Evolutionary conservation across 1,140 invertebrate genomes (phyloP).

Genomic region (Drosophila miranda): DNA sequence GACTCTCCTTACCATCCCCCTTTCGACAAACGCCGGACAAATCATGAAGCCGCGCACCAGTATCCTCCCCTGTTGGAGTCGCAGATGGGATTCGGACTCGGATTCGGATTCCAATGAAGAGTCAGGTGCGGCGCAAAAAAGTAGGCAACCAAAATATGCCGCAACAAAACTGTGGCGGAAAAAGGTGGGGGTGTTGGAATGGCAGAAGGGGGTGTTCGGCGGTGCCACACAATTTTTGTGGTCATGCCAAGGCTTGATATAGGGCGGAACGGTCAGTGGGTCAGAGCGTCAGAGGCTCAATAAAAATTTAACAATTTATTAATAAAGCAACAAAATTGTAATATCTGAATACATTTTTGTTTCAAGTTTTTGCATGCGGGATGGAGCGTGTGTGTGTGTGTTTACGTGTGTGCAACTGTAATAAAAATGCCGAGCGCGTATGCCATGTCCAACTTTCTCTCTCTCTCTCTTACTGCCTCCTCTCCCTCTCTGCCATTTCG

Average conservation of each 20-base stretch:
- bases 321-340: conserved; percentile 40
- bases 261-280: conserved; percentile 3
- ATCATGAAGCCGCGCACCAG: conserved; percentile 7
- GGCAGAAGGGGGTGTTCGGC: not conserved
- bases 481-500: not conserved
- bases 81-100: not conserved
- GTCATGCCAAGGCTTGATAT: not conserved
- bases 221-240: conserved; percentile 1
- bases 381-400: not conserved
- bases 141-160: conserved; percentile 18
- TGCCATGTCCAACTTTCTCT: conserved; percentile 11
- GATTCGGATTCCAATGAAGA: not conserved
- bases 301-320: conserved; percentile 29
- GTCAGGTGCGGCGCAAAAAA: conserved; percentile 41
- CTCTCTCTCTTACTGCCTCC: not conserved
- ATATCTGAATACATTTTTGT: conserved; percentile 38
- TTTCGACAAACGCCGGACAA: conserved; percentile 15
- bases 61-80: too few relatives aligned
- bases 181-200: not conserved
- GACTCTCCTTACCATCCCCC: too few relatives aligned
- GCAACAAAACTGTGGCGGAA: not conserved
- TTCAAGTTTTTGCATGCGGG: conserved; percentile 12
- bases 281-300: not conserved
- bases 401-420: conserved; percentile 19
- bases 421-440: conserved; percentile 59